Evolutionary conservation across 2,113 vertebrate species (phyloP).

Genomic region (Strix uralensis): DNA sequence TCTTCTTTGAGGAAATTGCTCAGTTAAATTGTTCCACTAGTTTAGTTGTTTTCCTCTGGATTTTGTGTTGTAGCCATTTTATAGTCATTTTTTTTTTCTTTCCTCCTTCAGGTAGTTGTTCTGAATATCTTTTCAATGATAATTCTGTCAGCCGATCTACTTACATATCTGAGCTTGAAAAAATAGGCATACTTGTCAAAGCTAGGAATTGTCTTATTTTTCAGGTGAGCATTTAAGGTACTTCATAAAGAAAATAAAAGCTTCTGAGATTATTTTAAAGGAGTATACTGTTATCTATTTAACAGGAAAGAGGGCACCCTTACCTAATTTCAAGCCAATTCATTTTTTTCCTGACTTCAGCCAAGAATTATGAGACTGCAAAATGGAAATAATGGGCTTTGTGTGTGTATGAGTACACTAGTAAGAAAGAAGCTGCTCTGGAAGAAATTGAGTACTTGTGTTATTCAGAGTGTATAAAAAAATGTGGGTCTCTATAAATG

Average conservation of each 20-base stretch:
- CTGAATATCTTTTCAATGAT: slow-evolving; percentile 82
- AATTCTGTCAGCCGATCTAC: slow-evolving; percentile 67
- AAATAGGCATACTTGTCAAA: slow-evolving; percentile 87
- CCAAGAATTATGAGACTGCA: neutral
- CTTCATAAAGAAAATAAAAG: neutral
- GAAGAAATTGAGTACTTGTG: neutral
- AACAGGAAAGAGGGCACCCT: neutral
- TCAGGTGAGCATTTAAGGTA: slow-evolving; percentile 80
- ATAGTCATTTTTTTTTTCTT: neutral
- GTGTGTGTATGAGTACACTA: neutral
- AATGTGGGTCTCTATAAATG: neutral
- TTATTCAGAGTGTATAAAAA: neutral
- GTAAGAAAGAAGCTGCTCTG: neutral
- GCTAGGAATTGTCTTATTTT: slow-evolving; percentile 91
- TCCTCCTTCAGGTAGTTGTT: slow-evolving; percentile 74
- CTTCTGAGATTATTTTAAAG: neutral
- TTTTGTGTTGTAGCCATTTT: neutral
- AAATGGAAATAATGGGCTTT: neutral
- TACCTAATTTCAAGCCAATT: neutral
- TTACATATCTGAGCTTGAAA: slow-evolving; percentile 82
- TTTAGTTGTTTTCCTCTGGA: neutral
- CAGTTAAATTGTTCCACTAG: neutral
- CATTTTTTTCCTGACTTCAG: neutral
- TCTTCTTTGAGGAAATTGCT: neutral
- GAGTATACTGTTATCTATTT: neutral